Base-by-base conservation (phyloP, 2,797 vertebrate species). In the Denticeps clupeoides region DNA sequence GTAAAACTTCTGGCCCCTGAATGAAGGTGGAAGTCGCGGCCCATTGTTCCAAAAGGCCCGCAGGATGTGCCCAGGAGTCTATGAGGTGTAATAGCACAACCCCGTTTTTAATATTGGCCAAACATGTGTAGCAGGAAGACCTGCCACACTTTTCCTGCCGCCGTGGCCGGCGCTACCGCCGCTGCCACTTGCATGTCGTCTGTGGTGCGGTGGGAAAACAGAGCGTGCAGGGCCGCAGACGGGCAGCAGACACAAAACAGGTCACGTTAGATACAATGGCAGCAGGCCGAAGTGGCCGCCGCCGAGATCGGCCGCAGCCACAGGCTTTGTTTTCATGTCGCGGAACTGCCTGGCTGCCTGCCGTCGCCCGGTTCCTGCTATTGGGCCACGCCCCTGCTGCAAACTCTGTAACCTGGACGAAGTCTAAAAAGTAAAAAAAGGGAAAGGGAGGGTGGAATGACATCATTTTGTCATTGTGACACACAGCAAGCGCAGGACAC, bases 11-110 rank as follows among this genome's bases (percentile, higher is more conserved):
- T 19, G 40, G 22, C 27, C 40, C 50, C 27, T 53, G 52, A 61
- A 62, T 62, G 33, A 57, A 43, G 45, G 41, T 58, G 52, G 45
- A 60, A 60, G 55, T 52, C 45, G 55, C 45, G 41, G 50, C n/a
- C 53, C 27, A 51, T 56, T 65, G 45, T 61, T 57, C 16, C 18
- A 38, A 40, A 32, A 4, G 46, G 29, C 47, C 49, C 51, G 56
- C 62, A 59, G 43, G 53, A 59, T 58, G 4, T 58, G 41, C 29
- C 29, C 54, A 22, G 41, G 38, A 44, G 24, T 12, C 41, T 49
- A 45, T 42, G 46, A 48, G 60, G 55, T 52, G 49, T 46, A 45
- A 29, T 51, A 47, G 52, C 45, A 49, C 33, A 32, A 51, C 51
- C 29, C 49, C 25, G 27, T 41, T 50, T 28, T 49, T 23, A 15